Evolutionary conservation across 1,140 invertebrate genomes (phyloP), one percentile per base, ranked within the genome.

Genomic region (Metaphire vulgaris): DNA sequence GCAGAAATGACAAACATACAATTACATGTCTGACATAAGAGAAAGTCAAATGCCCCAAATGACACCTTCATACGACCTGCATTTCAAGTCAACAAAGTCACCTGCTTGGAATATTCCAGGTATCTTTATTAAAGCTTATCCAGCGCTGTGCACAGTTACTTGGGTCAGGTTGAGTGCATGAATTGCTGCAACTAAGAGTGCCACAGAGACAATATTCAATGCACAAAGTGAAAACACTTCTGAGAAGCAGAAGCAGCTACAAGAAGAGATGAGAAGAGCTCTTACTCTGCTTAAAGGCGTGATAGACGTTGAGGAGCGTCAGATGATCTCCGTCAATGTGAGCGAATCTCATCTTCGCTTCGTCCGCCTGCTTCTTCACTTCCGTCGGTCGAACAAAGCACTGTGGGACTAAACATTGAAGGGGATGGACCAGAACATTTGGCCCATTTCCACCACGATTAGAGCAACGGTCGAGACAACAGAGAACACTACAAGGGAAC

Each of bases 241-340:
- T n/a, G n/a, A n/a, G n/a, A n/a, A n/a, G n/a, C n/a, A n/a, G n/a
- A n/a, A n/a, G n/a, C n/a, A n/a, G n/a, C n/a, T n/a, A n/a, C n/a
- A n/a, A n/a, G n/a, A n/a, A n/a, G n/a, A n/a, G n/a, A n/a, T n/a
- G n/a, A n/a, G n/a, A n/a, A n/a, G n/a, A n/a, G n/a, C n/a, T n/a
- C 94, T 93, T 86, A 98, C 96, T 98, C 88, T 99, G 97, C 88
- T 99, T 99, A 84, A 99, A 99, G 32, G 97, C 97, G 85, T 99
- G 97, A 84, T 99, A 92, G 80, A 99, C 91, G 88, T 99, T 92
- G 81, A 98, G 88, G 84, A 99, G 87, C 79, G 97, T 91, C 77
- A 99, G 89, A 86, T 99, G 98, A 88, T 99, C 98, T 30, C 98
- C 98, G 88, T 99, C 97, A 81, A 99, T 97, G 88, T 99, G 98